Evolutionary conservation across 2,888 invertebrate genomes (phyloP).

Genomic region (Drosophila longiperda): DNA sequence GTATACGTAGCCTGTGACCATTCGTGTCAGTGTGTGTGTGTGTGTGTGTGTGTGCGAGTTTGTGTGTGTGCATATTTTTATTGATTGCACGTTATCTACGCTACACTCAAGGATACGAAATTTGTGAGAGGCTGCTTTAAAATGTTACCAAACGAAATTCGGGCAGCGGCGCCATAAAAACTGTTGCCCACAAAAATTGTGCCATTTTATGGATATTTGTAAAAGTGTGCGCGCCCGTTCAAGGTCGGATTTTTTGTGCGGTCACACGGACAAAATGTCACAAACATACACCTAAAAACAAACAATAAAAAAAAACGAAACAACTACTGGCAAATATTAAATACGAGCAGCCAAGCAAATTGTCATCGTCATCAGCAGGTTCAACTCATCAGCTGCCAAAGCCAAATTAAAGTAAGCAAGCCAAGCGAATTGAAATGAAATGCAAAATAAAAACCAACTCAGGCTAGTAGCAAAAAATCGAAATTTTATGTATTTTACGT

Average conservation of each 20-base stretch:
- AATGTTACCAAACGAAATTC: slow-evolving; percentile 44
- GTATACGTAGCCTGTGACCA: slow-evolving; percentile 66
- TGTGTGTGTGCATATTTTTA: slow-evolving; percentile 50
- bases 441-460: slow-evolving; percentile 22
- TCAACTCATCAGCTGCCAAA: slow-evolving; percentile 46
- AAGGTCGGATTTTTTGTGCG: slow-evolving; percentile 61
- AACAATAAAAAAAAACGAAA: slow-evolving; percentile 10
- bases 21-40: slow-evolving; percentile 11
- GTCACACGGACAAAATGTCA: slow-evolving; percentile 60
- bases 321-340: slow-evolving; percentile 22
- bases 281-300: slow-evolving; percentile 56
- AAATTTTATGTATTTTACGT: slow-evolving; percentile 26
- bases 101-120: slow-evolving; percentile 46
- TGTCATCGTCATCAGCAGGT: slow-evolving; percentile 14
- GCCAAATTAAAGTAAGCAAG: slow-evolving; percentile 65
- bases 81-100: slow-evolving; percentile 66
- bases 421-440: slow-evolving; percentile 8
- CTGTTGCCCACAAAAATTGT: slow-evolving; percentile 27
- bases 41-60: slow-evolving; percentile 8
- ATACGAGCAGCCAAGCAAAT: slow-evolving; percentile 8
- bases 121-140: slow-evolving; percentile 43
- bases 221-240: slow-evolving; percentile 52
- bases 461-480: slow-evolving; percentile 18
- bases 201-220: not conserved
- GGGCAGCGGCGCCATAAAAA: slow-evolving; percentile 47